These are phyloP conservation scores for Rhinopithecus roxellana DNA, from an alignment of 2,113 vertebrate genomes.

Conservation along the genomic window DNA sequence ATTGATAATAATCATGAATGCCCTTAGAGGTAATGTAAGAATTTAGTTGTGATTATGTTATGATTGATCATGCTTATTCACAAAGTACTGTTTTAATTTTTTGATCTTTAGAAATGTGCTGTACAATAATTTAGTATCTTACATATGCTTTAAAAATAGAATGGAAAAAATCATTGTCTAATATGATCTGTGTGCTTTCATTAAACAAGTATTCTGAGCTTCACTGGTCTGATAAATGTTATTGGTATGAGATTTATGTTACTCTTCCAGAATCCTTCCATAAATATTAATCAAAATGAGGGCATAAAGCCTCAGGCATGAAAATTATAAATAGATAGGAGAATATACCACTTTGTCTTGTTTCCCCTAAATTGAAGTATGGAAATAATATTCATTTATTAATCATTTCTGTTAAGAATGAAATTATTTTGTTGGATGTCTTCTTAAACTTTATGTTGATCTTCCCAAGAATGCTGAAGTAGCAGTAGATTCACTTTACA, in stretches of 20 bases:
- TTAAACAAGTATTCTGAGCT: slow-evolving; percentile 48
- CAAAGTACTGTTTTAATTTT: background rate
- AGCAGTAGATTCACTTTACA: background rate
- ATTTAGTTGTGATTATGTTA: background rate
- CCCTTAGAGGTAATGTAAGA: background rate
- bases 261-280: slow-evolving; percentile 13
- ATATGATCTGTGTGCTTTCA: slow-evolving; percentile 9
- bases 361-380: background rate
- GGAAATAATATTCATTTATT: slow-evolving; percentile 23
- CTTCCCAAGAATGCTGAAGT: background rate
- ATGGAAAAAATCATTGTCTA: background rate
- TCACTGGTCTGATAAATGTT: slow-evolving; percentile 60
- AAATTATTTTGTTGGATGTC: background rate
- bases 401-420: background rate
- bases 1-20: background rate
- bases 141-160: background rate
- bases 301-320: background rate
- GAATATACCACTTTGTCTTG: slow-evolving; percentile 38
- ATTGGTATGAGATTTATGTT: slow-evolving; percentile 62
- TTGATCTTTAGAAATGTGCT: background rate
- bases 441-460: background rate
- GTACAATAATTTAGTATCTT: background rate
- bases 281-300: slow-evolving; percentile 69
- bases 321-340: slow-evolving; percentile 32
- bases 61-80: background rate